Conservation (phyloP, 2,113 vertebrate genomes). For the Hucho hucho region DNA sequence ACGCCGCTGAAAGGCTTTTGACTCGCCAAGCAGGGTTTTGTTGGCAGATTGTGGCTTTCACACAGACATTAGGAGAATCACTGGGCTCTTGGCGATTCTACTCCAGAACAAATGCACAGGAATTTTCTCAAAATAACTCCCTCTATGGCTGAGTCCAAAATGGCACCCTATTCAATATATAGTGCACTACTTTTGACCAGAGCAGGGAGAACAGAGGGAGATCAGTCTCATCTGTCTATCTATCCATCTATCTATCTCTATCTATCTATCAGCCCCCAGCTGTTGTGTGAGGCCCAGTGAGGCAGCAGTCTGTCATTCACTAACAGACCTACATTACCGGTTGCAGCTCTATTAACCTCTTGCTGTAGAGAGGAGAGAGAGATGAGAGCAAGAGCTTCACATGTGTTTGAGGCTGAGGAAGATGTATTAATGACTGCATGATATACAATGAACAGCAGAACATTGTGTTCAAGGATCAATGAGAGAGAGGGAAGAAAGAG, state of each 20-base stretch:
- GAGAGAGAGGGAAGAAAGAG: too few species aligned
- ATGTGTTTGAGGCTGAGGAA: too few species aligned
- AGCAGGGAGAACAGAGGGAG: too few species aligned
- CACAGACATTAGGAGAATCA: constrained; percentile 74
- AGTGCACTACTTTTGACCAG: too few species aligned
- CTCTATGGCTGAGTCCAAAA: constrained; percentile 43
- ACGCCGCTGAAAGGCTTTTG: constrained; percentile 71
- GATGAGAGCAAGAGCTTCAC: neutral
- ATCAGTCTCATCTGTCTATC: neutral
- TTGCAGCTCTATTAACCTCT: constrained; percentile 53
- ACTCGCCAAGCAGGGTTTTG: constrained; percentile 75
- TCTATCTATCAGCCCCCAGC: constrained; percentile 11
- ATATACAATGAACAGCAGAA: too few species aligned
- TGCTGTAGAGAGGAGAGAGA: neutral
- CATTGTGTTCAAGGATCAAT: too few species aligned
- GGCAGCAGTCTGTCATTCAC: constrained; percentile 25
- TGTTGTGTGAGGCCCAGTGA: neutral
- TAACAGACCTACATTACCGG: constrained; percentile 34
- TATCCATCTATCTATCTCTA: neutral
- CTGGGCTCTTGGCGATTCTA: constrained; percentile 58
- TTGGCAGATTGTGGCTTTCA: constrained; percentile 76
- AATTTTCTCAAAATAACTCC: constrained; percentile 77
- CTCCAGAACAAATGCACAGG: constrained; percentile 70
- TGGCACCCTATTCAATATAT: too few species aligned
- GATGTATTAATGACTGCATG: too few species aligned